These are phyloP conservation scores for Drosophila navojoa DNA, from an alignment of 1,140 invertebrate genomes.

Conservation along the genomic window DNA sequence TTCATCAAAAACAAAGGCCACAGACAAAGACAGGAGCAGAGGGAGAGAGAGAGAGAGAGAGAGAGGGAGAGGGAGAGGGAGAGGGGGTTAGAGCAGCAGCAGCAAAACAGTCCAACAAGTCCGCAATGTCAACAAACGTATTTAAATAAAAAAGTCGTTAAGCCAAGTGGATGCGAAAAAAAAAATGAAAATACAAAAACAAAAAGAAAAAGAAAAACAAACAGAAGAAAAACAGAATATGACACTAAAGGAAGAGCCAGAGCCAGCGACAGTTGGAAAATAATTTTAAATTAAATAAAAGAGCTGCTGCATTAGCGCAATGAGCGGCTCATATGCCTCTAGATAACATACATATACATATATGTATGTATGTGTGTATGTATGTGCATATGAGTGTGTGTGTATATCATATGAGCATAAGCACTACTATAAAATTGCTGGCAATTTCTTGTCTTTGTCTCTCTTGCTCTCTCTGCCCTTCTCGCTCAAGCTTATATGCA, in stretches of 20 bases:
- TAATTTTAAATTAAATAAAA: conserved; percentile 81
- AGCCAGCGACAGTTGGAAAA: conserved; percentile 48
- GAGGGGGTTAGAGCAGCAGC: background rate
- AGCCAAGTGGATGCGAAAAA: conserved; percentile 66
- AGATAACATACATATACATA: background rate
- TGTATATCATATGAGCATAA: conserved; percentile 2
- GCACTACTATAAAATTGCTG: conserved; percentile 2
- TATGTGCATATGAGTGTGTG: background rate
- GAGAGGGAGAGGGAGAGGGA: background rate
- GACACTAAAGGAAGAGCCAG: conserved; percentile 14
- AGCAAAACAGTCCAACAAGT: conserved; percentile 51
- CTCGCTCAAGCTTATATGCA: background rate
- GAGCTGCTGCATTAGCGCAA: conserved; percentile 47
- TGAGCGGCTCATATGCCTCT: conserved; percentile 7
- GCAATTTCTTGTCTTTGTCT: background rate
- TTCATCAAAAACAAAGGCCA: conserved; percentile 28
- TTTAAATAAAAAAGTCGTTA: conserved; percentile 82
- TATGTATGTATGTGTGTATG: background rate
- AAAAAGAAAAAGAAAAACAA: conserved; percentile 6
- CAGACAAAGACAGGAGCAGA: conserved; percentile 15
- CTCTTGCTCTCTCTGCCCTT: background rate
- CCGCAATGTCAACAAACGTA: conserved; percentile 81
- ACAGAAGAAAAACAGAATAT: conserved; percentile 8
- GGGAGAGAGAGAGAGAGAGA: background rate
- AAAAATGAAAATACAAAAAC: background rate